Conservation (phyloP, 1,140 invertebrate genomes). For the Micrasema minimum region DNA sequence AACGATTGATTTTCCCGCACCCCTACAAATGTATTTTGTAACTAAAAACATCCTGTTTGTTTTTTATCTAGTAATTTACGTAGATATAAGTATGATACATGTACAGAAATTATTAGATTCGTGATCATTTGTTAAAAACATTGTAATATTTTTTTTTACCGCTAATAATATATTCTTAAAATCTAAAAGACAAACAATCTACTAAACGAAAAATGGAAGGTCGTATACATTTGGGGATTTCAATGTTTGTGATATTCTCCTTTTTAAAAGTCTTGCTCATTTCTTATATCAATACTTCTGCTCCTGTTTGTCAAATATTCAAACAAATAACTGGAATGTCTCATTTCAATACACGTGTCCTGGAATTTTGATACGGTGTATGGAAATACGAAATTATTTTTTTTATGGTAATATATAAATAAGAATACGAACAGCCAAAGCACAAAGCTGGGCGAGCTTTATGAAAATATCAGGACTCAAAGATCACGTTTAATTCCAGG, state of each 20-base stretch:
- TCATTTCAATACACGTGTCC: constrained; percentile 30
- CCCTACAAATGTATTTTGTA: no score
- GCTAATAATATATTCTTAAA: no score
- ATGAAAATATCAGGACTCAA: constrained; percentile 46
- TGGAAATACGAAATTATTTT: constrained; percentile 53
- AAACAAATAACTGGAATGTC: constrained; percentile 21
- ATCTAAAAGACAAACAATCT: no score
- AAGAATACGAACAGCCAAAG: constrained; percentile 41
- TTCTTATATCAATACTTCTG: background rate
- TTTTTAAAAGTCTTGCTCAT: background rate
- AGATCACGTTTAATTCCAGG: background rate
- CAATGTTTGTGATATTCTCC: background rate
- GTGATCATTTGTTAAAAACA: no score
- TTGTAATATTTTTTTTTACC: no score
- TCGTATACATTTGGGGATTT: background rate
- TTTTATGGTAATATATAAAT: constrained; percentile 51
- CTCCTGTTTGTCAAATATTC: background rate
- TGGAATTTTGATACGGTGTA: constrained; percentile 44
- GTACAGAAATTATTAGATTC: no score
- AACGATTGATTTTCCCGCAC: no score
- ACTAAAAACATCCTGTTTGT: no score
- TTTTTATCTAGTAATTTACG: no score
- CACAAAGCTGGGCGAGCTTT: constrained; percentile 45
- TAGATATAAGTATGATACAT: no score
- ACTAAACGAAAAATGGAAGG: no score